Evolutionary conservation across 2,888 invertebrate genomes (phyloP), one percentile per base, ranked within the genome.

Genomic region (Caenorhabditis auriculariae): DNA sequence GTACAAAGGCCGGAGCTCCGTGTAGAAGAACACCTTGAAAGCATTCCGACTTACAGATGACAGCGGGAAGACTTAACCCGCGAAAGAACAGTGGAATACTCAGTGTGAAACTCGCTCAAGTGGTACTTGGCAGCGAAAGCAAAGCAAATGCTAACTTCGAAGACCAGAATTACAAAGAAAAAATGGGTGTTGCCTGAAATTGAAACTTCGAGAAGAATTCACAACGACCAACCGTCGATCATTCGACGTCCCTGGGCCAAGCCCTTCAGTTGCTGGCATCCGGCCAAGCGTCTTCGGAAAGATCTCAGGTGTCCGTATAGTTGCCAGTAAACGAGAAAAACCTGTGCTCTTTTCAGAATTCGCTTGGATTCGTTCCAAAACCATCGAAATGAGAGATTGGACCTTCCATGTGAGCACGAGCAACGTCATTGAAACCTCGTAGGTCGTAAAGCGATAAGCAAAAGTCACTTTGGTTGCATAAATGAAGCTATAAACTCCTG

Each of bases 261-360:
- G 17, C 63, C 63, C 23, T 24, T 24, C 9, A 63, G 32, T 29
- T 49, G 38, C 26, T 63, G 63, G 38, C 63, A 63, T 19, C 51
- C 53, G 21, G 54, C 58, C 17, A 63, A 46, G 23, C 38, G 48
- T 2, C 35, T 27, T 1, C 58, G 53, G 39, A 66, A 69, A n/a
- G 63, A 55, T 15, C 39, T 32, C 19, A 69, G 52, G 37, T 66
- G 63, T 5, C 66, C 69, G 47, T 63, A 61, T 1, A 66, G 19
- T 41, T 69, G 69, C 69, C 69, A 69, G 38, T 69, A 66, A 21
- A 66, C 49, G 1, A 69, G 49, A 29, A 69, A 66, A 17, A 48
- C 56, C 46, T 46, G 28, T 6, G 29, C 3, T 4, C n/a, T 35
- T 12, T n/a, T n/a, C n/a, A n/a, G n/a, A n/a, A n/a, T n/a, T n/a